Evolutionary conservation across 2,888 invertebrate genomes (phyloP).

Genomic region (Drosophila kuntzei): DNA sequence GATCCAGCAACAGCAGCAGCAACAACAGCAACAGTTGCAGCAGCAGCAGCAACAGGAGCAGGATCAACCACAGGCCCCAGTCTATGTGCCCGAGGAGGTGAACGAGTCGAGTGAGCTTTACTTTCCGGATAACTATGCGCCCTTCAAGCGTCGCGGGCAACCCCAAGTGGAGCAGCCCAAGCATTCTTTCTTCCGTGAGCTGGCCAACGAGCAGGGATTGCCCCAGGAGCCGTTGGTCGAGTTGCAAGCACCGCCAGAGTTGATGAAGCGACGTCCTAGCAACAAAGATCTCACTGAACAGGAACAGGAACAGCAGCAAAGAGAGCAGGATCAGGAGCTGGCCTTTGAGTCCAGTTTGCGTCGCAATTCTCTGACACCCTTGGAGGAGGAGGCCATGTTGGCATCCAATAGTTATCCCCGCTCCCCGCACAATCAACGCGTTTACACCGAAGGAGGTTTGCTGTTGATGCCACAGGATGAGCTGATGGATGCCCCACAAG

Average conservation of each 20-base stretch:
- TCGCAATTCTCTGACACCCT: slow-evolving; percentile 75
- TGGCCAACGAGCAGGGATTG: slow-evolving; percentile 73
- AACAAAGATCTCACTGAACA: slow-evolving; percentile 28
- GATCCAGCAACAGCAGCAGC: slow-evolving; percentile 38
- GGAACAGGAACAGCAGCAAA: neutral
- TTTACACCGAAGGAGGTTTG: slow-evolving; percentile 89
- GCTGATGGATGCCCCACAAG: slow-evolving; percentile 75
- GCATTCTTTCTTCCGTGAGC: slow-evolving; percentile 79
- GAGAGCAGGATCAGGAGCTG: slow-evolving; percentile 50
- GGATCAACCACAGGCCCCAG: slow-evolving; percentile 50
- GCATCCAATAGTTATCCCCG: slow-evolving; percentile 81
- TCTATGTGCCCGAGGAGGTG: slow-evolving; percentile 70
- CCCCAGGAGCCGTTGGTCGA: slow-evolving; percentile 54
- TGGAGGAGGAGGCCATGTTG: slow-evolving; percentile 83
- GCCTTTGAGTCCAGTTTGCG: slow-evolving; percentile 72
- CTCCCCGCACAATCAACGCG: slow-evolving; percentile 71
- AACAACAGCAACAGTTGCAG: slow-evolving; percentile 38
- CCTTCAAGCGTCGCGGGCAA: slow-evolving; percentile 71
- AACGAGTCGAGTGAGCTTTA: slow-evolving; percentile 80
- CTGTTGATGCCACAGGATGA: slow-evolving; percentile 86
- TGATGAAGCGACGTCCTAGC: slow-evolving; percentile 55
- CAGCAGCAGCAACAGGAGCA: slow-evolving; percentile 42
- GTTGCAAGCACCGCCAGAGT: slow-evolving; percentile 39
- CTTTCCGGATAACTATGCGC: slow-evolving; percentile 76
- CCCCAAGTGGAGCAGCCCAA: slow-evolving; percentile 32